Base-by-base conservation (phyloP, 2,113 vertebrate species). In the Equus przewalskii region DNA sequence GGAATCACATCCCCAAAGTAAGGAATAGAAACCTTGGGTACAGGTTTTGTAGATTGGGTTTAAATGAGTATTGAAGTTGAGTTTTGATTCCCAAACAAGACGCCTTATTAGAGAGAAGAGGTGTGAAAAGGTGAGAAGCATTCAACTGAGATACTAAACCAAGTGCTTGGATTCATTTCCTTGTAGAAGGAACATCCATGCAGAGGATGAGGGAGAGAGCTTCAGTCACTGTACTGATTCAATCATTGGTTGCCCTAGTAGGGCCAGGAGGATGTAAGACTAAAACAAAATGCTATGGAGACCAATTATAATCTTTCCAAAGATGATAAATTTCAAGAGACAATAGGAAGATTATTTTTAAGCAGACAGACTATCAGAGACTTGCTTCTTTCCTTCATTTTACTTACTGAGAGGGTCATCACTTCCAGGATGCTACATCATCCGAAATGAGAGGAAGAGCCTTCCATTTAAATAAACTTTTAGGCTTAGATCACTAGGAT, bases 81-180 rank as follows among this genome's bases (percentile, higher is more conserved):
- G 10, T 95, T 94, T 92, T 88, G 58, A 87, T 76, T 90, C 75
- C 18, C 56, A 85, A 76, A 56, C 30, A 84, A 80, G 87, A 84
- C 3, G 62, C 5, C 6, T 75, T 26, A 30, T 21, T 21, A 12
- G 22, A 70, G 82, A 65, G n/a, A 84, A 78, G 11, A n/a, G 8
- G 6, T 56, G 2, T 46, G 33, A 64, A 70, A 83, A 67, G 26
- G 78, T 78, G 54, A 84, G 81, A 82, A 60, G 30, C 46, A 7
- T 87, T 62, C 36, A 26, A 7, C 75, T 87, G 36, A 44, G 56
- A 89, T 21, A 22, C 70, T 82, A 41, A 69, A 49, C 16, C 30
- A 54, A 84, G 22, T 3, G 0, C 54, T 33, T 73, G 11, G n/a
- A 46, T 26, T 44, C 5, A 15, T 72, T 89, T 94, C 78, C 56